phyloP scores from a whole-genome alignment of 2,888 invertebrate genomes.

The Oeneis ivallda region DNA sequence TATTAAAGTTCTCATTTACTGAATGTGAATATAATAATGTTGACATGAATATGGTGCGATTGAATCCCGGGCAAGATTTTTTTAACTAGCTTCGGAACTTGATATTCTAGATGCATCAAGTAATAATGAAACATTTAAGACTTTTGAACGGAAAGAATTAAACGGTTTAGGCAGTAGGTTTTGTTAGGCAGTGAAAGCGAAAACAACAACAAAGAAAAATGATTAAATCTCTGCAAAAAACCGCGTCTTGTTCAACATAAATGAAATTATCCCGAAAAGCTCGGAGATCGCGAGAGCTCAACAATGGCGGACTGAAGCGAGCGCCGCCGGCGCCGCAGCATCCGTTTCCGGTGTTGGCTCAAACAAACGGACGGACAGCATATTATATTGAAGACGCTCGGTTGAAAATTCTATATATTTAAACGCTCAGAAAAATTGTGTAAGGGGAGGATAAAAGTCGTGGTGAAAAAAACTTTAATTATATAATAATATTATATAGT shows the following conservation, averaged over 20 bases:
- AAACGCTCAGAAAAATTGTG: background rate
- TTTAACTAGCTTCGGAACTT: background rate
- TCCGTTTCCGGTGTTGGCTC: conserved; percentile 43
- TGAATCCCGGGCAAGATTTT: too few relatives aligned
- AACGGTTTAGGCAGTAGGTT: background rate
- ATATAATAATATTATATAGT: too few relatives aligned
- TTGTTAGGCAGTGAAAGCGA: background rate
- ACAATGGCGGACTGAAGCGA: conserved; percentile 38
- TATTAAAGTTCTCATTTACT: too few relatives aligned
- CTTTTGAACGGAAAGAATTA: background rate
- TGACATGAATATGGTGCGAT: too few relatives aligned
- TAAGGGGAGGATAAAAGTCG: too few relatives aligned
- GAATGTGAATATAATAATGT: too few relatives aligned
- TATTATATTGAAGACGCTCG: conserved; percentile 27
- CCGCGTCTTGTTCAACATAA: conserved; percentile 22
- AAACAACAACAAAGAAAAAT: conserved; percentile 13
- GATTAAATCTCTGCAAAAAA: background rate
- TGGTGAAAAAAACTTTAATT: too few relatives aligned
- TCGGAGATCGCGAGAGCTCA: conserved; percentile 27
- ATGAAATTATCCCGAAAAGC: conserved; percentile 28
- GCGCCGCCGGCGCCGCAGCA: conserved; percentile 42
- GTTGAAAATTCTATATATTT: conserved; percentile 4
- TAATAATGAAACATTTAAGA: background rate
- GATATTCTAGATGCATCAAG: background rate
- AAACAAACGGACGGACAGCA: conserved; percentile 28